These are phyloP conservation scores for Miniopterus natalensis DNA, from an alignment of 2,113 vertebrate species.

Conservation along the genomic window DNA sequence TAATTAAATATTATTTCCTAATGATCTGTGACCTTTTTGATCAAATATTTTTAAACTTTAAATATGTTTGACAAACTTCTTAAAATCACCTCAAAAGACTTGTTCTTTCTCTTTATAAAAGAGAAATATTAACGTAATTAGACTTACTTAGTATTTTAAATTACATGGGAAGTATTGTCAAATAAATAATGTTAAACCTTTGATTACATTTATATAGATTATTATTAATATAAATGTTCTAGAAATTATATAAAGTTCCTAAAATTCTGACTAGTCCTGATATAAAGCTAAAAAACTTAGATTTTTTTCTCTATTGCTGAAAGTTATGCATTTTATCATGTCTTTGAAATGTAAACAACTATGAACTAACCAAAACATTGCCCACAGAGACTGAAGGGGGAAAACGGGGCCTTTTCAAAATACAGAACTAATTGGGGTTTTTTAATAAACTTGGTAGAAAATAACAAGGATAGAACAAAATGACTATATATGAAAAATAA, in stretches of 20 bases:
- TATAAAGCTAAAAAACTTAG: neutral
- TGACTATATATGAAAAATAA: neutral
- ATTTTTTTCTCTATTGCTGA: neutral
- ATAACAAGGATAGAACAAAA: neutral
- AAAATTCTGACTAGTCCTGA: neutral
- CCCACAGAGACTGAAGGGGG: neutral
- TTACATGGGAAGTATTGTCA: too few species aligned
- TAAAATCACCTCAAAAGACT: neutral
- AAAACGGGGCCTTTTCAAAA: neutral
- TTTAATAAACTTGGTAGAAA: neutral
- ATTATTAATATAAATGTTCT: too few species aligned
- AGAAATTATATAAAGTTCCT: neutral
- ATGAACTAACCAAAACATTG: neutral
- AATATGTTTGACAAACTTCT: neutral
- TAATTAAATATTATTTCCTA: neutral
- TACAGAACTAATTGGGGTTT: neutral
- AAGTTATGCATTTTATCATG: neutral
- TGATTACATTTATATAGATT: too few species aligned
- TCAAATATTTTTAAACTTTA: neutral
- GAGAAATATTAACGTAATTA: neutral
- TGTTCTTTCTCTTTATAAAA: neutral
- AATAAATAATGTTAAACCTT: too few species aligned
- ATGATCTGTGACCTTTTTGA: neutral
- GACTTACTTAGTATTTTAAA: neutral
- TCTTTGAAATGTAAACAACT: neutral